phyloP scores from a whole-genome alignment of 2,888 invertebrate genomes.

The Troilus luridus region DNA sequence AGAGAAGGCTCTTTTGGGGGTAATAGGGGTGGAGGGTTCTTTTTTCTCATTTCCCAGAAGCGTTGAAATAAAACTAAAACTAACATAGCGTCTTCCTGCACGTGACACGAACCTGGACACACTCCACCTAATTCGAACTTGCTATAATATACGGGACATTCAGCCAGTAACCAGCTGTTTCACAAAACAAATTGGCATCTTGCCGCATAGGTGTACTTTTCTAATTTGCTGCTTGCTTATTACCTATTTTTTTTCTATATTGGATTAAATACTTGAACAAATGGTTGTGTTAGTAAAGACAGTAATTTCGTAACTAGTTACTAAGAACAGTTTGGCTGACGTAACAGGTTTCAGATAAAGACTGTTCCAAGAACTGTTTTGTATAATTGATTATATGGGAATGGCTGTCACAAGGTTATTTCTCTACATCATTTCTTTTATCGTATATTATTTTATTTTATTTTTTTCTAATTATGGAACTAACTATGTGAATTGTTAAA shows the following conservation, averaged over 20 bases:
- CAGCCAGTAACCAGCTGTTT: not conserved
- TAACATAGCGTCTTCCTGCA: not conserved
- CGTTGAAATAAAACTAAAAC: not conserved
- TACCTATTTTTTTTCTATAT: not conserved
- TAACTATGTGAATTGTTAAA: no score
- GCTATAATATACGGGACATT: not conserved
- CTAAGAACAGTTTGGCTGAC: not conserved
- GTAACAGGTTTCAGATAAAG: not conserved
- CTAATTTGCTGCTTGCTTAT: slow-evolving; percentile 3
- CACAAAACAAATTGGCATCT: not conserved
- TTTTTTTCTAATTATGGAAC: no score
- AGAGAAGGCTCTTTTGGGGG: no score
- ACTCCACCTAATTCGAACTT: not conserved
- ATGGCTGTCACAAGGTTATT: not conserved
- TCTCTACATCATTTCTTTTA: not conserved
- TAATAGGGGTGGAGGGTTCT: no score
- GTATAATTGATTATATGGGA: slow-evolving; percentile 19
- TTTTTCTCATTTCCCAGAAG: not conserved
- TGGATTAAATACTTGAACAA: slow-evolving; percentile 7
- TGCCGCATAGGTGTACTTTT: not conserved
- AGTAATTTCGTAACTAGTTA: not conserved
- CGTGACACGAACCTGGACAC: not conserved
- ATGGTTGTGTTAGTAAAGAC: not conserved
- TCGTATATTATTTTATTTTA: not conserved
- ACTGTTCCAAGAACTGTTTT: not conserved